Percentiles rank a stretch among this genome's conserved stretches.
Conservation (phyloP, 2,888 invertebrate species). For the Germaria angustata region DNA sequence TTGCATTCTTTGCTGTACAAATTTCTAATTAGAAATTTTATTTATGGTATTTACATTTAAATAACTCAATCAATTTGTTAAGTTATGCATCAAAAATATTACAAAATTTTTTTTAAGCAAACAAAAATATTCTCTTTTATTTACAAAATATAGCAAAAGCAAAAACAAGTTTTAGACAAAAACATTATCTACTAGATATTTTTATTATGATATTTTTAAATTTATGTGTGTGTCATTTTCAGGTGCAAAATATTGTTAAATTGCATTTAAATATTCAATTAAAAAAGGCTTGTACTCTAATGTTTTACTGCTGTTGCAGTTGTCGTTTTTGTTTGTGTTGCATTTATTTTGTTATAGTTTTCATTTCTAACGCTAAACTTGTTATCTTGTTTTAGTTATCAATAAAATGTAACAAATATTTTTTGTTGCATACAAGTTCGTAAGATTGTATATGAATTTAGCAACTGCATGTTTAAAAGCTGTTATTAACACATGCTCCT, state of each 20-base stretch:
- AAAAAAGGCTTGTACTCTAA: slow-evolving; percentile 55
- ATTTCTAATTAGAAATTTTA: no score
- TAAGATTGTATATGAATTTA: background rate
- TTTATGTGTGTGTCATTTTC: slow-evolving; percentile 55
- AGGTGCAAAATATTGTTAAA: slow-evolving; percentile 67
- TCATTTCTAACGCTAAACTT: slow-evolving; percentile 54
- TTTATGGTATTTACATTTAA: slow-evolving; percentile 9
- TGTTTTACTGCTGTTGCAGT: slow-evolving; percentile 19
- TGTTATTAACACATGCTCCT: slow-evolving; percentile 62
- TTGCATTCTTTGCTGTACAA: no score
- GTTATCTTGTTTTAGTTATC: slow-evolving; percentile 62
- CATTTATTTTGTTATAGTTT: background rate
- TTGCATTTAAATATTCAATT: slow-evolving; percentile 67
- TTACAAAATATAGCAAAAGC: background rate
- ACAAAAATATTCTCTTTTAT: background rate
- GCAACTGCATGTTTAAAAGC: slow-evolving; percentile 63
- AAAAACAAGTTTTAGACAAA: slow-evolving; percentile 28
- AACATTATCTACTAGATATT: background rate
- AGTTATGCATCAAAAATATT: slow-evolving; percentile 15
- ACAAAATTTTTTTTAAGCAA: background rate
- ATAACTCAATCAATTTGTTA: slow-evolving; percentile 48
- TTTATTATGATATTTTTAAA: background rate
- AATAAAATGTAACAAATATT: slow-evolving; percentile 58
- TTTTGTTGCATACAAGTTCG: background rate
- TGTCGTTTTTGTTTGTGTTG: background rate